Evolutionary conservation across 2,888 invertebrate genomes (phyloP).

Genomic region (Drosophila prolongata): DNA sequence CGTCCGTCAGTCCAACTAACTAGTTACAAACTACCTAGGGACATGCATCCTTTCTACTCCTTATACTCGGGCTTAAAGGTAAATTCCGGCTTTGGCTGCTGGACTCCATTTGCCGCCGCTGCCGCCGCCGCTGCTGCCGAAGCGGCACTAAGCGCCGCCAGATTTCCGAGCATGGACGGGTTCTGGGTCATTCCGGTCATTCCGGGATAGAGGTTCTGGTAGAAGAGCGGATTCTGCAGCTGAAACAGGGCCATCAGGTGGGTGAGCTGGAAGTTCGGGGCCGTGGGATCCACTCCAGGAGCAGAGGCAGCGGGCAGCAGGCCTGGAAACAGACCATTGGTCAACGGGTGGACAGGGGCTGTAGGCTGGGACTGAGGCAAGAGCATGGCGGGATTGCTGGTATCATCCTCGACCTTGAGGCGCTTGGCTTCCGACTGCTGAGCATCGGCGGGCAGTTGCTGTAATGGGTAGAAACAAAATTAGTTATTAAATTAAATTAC

Average conservation of each 20-base stretch:
- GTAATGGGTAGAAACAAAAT: conserved; percentile 6
- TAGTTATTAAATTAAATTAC: too few relatives aligned
- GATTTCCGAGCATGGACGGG: conserved; percentile 65
- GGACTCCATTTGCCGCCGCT: conserved; percentile 35
- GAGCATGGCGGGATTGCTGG: conserved; percentile 25
- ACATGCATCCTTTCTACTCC: conserved; percentile 55
- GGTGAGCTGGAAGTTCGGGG: conserved; percentile 81
- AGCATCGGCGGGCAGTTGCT: conserved; percentile 74
- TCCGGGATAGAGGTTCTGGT: conserved; percentile 83
- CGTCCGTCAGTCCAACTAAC: conserved; percentile 54
- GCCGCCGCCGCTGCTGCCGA: conserved; percentile 73
- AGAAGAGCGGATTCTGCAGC: conserved; percentile 83
- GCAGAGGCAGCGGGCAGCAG: conserved; percentile 69
- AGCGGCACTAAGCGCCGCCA: conserved; percentile 73
- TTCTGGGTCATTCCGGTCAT: conserved; percentile 59
- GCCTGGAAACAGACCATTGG: conserved; percentile 54
- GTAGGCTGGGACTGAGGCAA: conserved; percentile 13
- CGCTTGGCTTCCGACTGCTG: conserved; percentile 74
- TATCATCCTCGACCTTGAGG: conserved; percentile 68
- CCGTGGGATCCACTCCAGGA: conserved; percentile 64
- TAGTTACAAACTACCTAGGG: conserved; percentile 14
- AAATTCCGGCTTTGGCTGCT: conserved; percentile 69
- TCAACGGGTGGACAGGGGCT: conserved; percentile 7
- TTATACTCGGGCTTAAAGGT: conserved; percentile 73
- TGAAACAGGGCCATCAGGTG: conserved; percentile 83